Conservation (phyloP, 2,888 invertebrate species). For the Chloroclystis v-ata region DNA sequence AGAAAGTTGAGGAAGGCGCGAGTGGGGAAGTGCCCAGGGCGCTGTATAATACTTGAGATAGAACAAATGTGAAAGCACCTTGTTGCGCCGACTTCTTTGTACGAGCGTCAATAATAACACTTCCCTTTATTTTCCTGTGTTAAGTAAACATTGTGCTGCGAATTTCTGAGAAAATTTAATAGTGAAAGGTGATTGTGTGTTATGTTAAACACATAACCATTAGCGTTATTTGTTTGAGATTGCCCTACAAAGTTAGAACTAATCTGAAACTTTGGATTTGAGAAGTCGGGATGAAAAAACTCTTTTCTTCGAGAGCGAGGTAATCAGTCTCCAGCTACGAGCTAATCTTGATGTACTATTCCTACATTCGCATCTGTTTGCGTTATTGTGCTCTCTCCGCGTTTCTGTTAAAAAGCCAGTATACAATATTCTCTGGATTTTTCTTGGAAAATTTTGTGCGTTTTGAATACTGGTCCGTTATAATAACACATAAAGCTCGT, state of each 20-base stretch:
- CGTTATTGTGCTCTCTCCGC: slow-evolving; percentile 61
- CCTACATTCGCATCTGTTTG: slow-evolving; percentile 48
- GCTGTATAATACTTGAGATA: slow-evolving; percentile 60
- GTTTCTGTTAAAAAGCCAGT: slow-evolving; percentile 40
- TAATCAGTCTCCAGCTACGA: slow-evolving; percentile 68
- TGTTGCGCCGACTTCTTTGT: slow-evolving; percentile 53
- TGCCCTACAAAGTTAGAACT: slow-evolving; percentile 22
- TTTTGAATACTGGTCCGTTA: too few relatives aligned
- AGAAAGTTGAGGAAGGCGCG: slow-evolving; percentile 57
- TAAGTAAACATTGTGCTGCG: slow-evolving; percentile 31
- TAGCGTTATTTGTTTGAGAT: neutral
- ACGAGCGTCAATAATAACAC: slow-evolving; percentile 54
- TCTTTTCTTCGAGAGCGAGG: slow-evolving; percentile 58
- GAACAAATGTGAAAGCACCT: slow-evolving; percentile 59
- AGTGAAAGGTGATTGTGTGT: neutral
- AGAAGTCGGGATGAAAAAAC: slow-evolving; percentile 42
- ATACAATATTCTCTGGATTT: too few relatives aligned
- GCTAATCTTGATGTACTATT: slow-evolving; percentile 70
- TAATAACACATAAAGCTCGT: too few relatives aligned
- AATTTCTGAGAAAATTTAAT: neutral
- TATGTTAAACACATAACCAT: neutral
- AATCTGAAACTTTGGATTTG: slow-evolving; percentile 53
- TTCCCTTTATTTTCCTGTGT: slow-evolving; percentile 40
- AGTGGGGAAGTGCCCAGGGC: slow-evolving; percentile 55
- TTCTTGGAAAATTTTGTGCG: too few relatives aligned